Evolutionary conservation across 2,797 vertebrate species (phyloP).

Genomic region (Anniella stebbinsi): DNA sequence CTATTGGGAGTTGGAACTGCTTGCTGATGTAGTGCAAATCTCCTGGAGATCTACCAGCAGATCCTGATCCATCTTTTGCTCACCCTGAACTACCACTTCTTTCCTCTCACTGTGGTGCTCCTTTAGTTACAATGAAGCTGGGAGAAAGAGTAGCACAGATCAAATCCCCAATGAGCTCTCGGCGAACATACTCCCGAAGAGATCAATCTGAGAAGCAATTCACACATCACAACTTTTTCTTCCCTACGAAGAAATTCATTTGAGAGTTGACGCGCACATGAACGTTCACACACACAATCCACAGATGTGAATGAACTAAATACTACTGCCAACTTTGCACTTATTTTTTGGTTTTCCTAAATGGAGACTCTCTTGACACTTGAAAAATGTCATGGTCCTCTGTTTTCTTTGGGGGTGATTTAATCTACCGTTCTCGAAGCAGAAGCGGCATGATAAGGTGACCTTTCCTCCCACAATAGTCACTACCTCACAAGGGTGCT

Average conservation of each 20-base stretch:
- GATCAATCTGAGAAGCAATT: neutral
- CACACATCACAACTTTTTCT: neutral
- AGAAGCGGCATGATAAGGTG: neutral
- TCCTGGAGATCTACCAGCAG: no score
- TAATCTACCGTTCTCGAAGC: neutral
- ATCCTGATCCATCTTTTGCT: no score
- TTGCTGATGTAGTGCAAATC: no score
- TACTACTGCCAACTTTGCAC: neutral
- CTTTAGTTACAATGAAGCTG: neutral
- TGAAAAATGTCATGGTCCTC: neutral
- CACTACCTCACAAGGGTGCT: neutral
- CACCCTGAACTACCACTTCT: neutral
- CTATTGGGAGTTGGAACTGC: no score
- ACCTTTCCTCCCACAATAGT: neutral
- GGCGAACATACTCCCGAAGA: neutral
- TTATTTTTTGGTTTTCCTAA: neutral
- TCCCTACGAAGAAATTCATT: neutral
- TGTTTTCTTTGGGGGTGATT: neutral
- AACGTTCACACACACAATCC: neutral
- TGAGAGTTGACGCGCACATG: neutral
- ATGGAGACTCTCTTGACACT: neutral
- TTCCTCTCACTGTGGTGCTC: neutral
- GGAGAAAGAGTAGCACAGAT: neutral
- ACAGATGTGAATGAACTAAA: neutral
- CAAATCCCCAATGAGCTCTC: neutral